These are phyloP conservation scores for Eciton burchellii DNA, from an alignment of 1,140 invertebrate species.

Conservation along the genomic window DNA sequence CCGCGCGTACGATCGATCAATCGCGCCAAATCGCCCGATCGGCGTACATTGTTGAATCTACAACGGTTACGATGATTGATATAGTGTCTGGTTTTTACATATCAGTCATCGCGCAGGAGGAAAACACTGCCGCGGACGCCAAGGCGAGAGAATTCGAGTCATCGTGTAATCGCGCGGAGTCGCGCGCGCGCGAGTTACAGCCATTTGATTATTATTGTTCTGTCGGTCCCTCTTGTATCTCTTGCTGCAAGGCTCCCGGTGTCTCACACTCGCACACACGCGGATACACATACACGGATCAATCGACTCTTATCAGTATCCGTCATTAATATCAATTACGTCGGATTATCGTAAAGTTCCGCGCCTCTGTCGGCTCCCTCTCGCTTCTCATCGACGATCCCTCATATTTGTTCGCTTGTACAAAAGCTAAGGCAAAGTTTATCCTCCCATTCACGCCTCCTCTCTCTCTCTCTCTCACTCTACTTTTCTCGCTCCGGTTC, in stretches of 20 bases:
- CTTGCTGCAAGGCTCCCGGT: constrained; percentile 73
- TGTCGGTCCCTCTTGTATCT: constrained; percentile 10
- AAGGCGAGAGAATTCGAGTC: constrained; percentile 9
- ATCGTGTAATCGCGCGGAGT: constrained; percentile 12
- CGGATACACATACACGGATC: constrained; percentile 39
- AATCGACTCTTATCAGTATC: constrained; percentile 56
- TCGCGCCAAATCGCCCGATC: constrained; percentile 27
- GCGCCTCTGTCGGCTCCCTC: constrained; percentile 18
- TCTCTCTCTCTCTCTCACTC: background rate
- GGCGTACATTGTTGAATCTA: constrained; percentile 29
- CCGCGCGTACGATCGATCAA: constrained; percentile 9
- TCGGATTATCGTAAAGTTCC: constrained; percentile 44
- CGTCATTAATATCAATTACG: constrained; percentile 49
- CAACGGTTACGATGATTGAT: constrained; percentile 37
- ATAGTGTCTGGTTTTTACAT: constrained; percentile 6
- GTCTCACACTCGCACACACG: background rate
- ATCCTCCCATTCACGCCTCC: constrained; percentile 27
- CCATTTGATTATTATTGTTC: constrained; percentile 73
- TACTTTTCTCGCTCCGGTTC: constrained; percentile 9
- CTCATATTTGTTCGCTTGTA: constrained; percentile 71
- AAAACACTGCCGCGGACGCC: background rate
- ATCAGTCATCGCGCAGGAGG: background rate
- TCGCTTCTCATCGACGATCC: constrained; percentile 22
- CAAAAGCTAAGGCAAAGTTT: constrained; percentile 82
- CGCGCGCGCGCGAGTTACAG: constrained; percentile 30